Evolutionary conservation across 2,797 vertebrate genomes (phyloP).

Genomic region (Rhincodon typus): DNA sequence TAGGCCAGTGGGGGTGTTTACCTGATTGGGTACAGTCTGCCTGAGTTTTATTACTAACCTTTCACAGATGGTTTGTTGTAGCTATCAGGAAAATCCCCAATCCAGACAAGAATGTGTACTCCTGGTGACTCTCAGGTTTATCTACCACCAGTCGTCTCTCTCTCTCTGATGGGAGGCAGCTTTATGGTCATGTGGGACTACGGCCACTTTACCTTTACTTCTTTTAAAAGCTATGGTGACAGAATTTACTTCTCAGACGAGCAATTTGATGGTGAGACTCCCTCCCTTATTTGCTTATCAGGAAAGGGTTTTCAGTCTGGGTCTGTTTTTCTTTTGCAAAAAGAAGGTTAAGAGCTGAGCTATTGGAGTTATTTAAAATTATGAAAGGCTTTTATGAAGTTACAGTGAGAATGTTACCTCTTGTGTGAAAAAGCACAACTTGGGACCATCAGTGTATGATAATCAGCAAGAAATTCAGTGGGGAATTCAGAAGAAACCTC

Average conservation of each 20-base stretch:
- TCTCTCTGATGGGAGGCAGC: no score
- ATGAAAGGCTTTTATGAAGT: neutral
- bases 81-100: neutral
- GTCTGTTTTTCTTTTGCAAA: neutral
- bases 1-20: neutral
- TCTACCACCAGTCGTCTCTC: no score
- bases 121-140: no score
- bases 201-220: no score
- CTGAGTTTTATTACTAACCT: neutral
- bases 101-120: neutral
- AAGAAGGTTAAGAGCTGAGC: neutral
- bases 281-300: neutral
- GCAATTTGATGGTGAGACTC: neutral
- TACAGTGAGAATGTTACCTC: neutral
- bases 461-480: neutral
- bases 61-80: no score
- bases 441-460: neutral
- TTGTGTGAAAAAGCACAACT: neutral
- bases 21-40: neutral
- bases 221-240: neutral
- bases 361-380: neutral
- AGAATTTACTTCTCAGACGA: neutral
- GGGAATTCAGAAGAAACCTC: neutral
- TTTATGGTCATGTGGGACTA: no score
- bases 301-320: neutral